Evolutionary conservation across 35 echinoderm and acorn worm species (phyloP).

Genomic region (Hemicentrotus pulcherrimus): DNA sequence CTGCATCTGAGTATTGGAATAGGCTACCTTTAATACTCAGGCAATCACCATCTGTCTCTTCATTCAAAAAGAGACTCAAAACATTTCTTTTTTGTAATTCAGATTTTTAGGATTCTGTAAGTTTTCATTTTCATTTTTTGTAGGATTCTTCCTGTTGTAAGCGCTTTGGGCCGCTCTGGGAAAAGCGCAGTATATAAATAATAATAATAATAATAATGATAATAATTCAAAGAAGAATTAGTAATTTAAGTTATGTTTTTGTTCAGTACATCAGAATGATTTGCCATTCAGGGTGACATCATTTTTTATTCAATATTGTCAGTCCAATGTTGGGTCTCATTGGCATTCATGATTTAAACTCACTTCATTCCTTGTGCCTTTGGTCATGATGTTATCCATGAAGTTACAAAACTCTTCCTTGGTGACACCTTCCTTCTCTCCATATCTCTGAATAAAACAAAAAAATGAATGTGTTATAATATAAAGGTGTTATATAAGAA

Average conservation of each 20-base stretch:
- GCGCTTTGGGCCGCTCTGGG: no score
- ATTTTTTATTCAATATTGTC: neutral
- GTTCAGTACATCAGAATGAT: neutral
- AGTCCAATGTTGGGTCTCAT: neutral
- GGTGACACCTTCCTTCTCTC: conserved; percentile 37
- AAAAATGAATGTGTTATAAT: no score
- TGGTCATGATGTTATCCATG: conserved; percentile 61
- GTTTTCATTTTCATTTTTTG: no score
- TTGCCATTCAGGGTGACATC: neutral
- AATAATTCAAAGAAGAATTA: neutral
- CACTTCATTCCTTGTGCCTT: conserved; percentile 81
- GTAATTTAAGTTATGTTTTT: neutral
- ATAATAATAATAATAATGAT: neutral
- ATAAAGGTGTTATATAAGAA: no score
- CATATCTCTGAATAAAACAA: conserved; percentile 35
- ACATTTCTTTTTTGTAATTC: no score
- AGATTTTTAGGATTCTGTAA: no score
- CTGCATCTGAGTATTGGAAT: no score
- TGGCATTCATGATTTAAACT: conserved; percentile 8
- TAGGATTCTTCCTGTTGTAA: no score
- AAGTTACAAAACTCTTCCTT: conserved; percentile 80
- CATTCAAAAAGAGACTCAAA: no score
- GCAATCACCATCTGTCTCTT: no score
- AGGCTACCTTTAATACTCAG: no score
- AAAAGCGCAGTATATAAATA: no score